A percentile compares a stretch with the other conserved stretches of the same genome.
These are phyloP conservation scores for Drosophila subpulchrella DNA, from an alignment of 1,140 invertebrate genomes.

Conservation along the genomic window DNA sequence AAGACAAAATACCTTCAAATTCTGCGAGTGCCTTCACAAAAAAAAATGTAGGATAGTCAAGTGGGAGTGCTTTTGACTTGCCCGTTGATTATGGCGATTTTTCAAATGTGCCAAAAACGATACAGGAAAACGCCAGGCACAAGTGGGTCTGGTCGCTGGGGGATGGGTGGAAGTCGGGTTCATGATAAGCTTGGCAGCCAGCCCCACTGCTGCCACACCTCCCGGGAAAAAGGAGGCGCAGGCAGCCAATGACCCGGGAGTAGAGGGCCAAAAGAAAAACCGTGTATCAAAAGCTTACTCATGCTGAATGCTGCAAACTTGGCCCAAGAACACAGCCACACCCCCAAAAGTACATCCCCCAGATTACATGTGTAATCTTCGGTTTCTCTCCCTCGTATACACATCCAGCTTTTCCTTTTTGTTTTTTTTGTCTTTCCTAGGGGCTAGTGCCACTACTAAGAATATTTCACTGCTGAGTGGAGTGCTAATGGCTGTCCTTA, in stretches of 20 bases:
- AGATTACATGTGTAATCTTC: slow-evolving; percentile 30
- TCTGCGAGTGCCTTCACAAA: neutral
- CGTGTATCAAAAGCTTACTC: slow-evolving; percentile 58
- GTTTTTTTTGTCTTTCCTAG: neutral
- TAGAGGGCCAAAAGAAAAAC: slow-evolving; percentile 2
- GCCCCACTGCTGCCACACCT: neutral
- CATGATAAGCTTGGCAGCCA: slow-evolving; percentile 12
- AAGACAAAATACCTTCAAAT: neutral
- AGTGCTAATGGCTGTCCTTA: slow-evolving; percentile 44
- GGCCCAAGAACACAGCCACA: slow-evolving; percentile 13
- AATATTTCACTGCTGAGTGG: slow-evolving; percentile 29
- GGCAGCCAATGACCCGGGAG: slow-evolving; percentile 39
- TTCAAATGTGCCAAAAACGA: slow-evolving; percentile 36
- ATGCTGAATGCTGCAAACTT: slow-evolving; percentile 59
- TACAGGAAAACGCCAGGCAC: slow-evolving; percentile 12
- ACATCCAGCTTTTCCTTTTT: slow-evolving; percentile 1
- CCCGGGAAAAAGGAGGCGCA: slow-evolving; percentile 10
- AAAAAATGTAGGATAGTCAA: neutral
- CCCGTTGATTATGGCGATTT: slow-evolving; percentile 30
- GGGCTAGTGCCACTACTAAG: slow-evolving; percentile 1
- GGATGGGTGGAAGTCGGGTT: slow-evolving; percentile 1
- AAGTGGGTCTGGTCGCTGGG: slow-evolving; percentile 13
- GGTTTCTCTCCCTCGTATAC: neutral
- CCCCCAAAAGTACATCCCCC: neutral
- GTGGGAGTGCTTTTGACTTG: slow-evolving; percentile 11